Base-by-base conservation (phyloP, 1,140 invertebrate genomes). In the Battus philenor region DNA sequence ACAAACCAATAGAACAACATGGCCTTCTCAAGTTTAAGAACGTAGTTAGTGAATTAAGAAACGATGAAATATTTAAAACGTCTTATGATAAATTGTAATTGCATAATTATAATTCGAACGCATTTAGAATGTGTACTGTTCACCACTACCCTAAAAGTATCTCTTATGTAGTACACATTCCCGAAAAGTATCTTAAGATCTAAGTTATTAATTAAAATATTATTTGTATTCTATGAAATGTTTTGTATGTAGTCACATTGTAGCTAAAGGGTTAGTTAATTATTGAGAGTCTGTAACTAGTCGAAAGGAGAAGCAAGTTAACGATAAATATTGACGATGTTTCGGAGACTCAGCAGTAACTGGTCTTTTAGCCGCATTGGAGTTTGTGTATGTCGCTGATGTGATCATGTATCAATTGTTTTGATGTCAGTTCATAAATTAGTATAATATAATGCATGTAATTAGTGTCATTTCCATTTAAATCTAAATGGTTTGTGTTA, bases 381-480 rank as follows among this genome's bases (percentile, higher is more conserved):
- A 46, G 20, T 51, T 32, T 24, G 18, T 33, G 36, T 34, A 32
- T 16, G 17, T 44, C 43, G 47, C 47, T 54, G 49, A 38, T 46
- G 50, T 47, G n/a, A n/a, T n/a, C n/a, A n/a, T n/a, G 16, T 59
- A 51, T 58, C 51, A 59, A 54, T 63, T 61, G 49, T 13, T 46
- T 61, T 66, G 17, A 53, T 60, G 53, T 61, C 50, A 59, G 55
- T 72, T 61, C 44, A 69, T 69, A 69, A 66, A 65, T 65, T 68
- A 72, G 60, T 62, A 52, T 68, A 58, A 53, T 51, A 59, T 67
- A 62, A 62, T 67, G 58, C 59, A 65, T 69, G 63, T 69, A 65
- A 67, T 68, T 68, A 72, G 69, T 63, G 69, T 73, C 58, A 59
- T 69, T 72, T 68, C 52, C 44, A 68, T 55, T 56, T 55, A 44